Evolutionary conservation across 2,113 vertebrate genomes (phyloP), one percentile per base, ranked within the genome.

Genomic region (Gavialis gangeticus): DNA sequence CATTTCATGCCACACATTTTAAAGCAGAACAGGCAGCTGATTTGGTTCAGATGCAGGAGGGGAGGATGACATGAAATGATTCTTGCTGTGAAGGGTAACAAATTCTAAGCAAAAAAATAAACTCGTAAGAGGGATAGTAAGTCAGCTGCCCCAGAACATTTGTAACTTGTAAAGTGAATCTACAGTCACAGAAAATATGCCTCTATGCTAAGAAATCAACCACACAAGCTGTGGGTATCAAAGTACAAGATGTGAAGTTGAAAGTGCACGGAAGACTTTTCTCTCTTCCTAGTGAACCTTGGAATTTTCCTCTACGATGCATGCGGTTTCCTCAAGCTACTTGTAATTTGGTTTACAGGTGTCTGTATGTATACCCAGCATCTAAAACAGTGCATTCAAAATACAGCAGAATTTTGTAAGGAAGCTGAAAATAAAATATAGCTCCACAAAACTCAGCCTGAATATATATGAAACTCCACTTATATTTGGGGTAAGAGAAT

Each of bases 341-440:
- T 1, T 11, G 56, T 2, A 2, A n/a, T 28, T 58, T 60, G 25
- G 83, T 9, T 15, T 3, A 0, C 4, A 16, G n/a, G 4, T 22
- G 19, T 28, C 73, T 22, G 46, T 9, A 46, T 46, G 46, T 46
- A 46, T 46, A 10, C 54, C n/a, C 78, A 54, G 60, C 37, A 37
- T 27, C n/a, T 13, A 27, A 25, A 46, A 10, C 1, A 3, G 3
- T 24, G 75, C 27, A 25, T 2, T 60, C 13, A 75, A 27, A 30
- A 64, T 1, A 0, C 15, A 15, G 18, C 13, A 63, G 28, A n/a
- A 46, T 5, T 2, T 2, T 27, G 5, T 10, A 12, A 0, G 37
- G 25, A 54, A 63, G 55, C 28, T n/a, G 79, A 46, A 85, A 81
- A 78, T 22, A 12, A 75, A 69, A 14, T 30, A 34, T 13, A 69